These are phyloP conservation scores for Tichodroma muraria DNA, from an alignment of 2,113 vertebrate genomes.

Conservation along the genomic window DNA sequence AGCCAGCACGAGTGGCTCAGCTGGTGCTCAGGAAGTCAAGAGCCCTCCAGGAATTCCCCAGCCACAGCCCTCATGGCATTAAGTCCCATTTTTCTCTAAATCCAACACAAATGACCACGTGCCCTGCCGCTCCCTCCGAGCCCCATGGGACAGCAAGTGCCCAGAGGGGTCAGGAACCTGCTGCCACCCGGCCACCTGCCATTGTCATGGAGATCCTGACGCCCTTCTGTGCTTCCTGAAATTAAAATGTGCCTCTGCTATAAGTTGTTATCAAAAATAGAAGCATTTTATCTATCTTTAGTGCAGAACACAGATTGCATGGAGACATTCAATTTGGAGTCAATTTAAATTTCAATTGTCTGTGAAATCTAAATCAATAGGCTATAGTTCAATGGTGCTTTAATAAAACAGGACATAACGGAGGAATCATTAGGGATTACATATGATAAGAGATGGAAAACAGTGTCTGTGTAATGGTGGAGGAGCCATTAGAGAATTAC, in stretches of 20 bases:
- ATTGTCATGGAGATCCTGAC: not conserved
- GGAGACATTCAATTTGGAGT: slow-evolving; percentile 81
- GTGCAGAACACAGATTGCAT: slow-evolving; percentile 70
- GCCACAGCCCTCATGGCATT: not conserved
- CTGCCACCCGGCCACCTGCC: not conserved
- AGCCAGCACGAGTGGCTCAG: rapidly evolving
- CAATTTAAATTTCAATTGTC: slow-evolving; percentile 84
- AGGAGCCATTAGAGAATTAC: slow-evolving; percentile 70
- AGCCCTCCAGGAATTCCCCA: not conserved
- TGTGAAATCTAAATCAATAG: slow-evolving; percentile 85
- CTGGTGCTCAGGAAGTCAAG: not conserved
- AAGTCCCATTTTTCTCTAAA: not conserved
- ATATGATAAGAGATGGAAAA: slow-evolving; percentile 70
- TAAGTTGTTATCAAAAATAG: slow-evolving; percentile 74
- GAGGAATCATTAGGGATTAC: slow-evolving; percentile 76
- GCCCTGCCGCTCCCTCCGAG: not conserved
- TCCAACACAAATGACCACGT: not conserved
- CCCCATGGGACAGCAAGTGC: not conserved
- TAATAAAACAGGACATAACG: slow-evolving; percentile 81
- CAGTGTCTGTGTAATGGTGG: slow-evolving; percentile 46
- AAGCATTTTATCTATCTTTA: slow-evolving; percentile 74
- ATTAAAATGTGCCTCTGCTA: slow-evolving; percentile 63
- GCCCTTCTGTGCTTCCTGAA: not conserved
- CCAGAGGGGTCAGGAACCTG: not conserved
- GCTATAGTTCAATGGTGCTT: slow-evolving; percentile 80